These are phyloP conservation scores for Lepeophtheirus salmonis DNA, from an alignment of 1,140 invertebrate genomes.

Conservation along the genomic window DNA sequence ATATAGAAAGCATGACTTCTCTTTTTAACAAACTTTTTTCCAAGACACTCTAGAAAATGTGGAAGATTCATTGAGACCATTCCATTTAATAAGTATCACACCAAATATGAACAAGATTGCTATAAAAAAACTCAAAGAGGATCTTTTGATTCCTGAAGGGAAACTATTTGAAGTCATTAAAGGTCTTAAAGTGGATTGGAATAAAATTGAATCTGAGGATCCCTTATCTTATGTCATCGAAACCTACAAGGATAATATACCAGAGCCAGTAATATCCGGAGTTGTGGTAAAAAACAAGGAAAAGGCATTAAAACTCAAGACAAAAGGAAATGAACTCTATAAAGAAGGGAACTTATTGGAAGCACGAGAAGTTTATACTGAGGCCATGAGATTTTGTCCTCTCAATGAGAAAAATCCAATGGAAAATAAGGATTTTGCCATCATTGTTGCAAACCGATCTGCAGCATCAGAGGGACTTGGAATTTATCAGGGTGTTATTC, in stretches of 20 bases:
- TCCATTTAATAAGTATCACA: too few relatives aligned
- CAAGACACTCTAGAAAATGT: too few relatives aligned
- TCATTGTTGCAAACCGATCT: background rate
- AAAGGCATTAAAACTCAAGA: background rate
- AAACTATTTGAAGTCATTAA: background rate
- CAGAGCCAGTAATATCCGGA: background rate
- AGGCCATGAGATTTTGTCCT: background rate
- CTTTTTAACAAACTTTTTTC: too few relatives aligned
- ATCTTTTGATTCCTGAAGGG: background rate
- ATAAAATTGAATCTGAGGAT: background rate
- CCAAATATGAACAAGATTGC: too few relatives aligned
- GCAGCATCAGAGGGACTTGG: constrained; percentile 7
- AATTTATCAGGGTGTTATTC: background rate
- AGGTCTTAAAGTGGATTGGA: background rate
- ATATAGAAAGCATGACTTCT: too few relatives aligned
- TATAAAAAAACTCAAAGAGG: background rate
- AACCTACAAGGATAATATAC: background rate
- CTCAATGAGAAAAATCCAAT: background rate
- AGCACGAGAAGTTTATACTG: background rate
- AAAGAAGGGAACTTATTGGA: background rate
- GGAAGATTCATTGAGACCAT: too few relatives aligned
- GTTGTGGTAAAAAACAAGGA: background rate
- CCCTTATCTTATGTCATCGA: background rate
- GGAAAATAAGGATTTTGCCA: constrained; percentile 8
- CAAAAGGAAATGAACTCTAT: background rate